phyloP scores from a whole-genome alignment of 2,888 invertebrate species.

The Mactromeris polynyma region DNA sequence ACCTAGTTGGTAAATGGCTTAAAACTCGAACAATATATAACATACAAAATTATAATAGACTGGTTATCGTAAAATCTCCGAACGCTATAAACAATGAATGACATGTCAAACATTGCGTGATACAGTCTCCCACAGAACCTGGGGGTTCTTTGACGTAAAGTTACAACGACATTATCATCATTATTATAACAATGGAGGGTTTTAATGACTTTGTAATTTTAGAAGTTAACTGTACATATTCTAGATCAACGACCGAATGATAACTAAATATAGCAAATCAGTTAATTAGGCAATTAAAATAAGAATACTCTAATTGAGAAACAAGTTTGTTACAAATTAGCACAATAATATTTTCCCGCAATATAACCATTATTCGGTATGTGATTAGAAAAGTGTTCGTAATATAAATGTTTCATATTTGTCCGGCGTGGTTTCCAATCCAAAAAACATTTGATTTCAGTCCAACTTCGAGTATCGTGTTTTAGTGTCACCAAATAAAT shows the following conservation, averaged over 20 bases:
- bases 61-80: neutral
- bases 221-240: neutral
- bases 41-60: neutral
- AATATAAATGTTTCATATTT: neutral
- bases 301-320: neutral
- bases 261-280: neutral
- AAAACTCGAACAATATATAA: neutral
- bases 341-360: neutral
- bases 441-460: neutral
- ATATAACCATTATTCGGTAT: neutral
- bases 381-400: neutral
- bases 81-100: neutral
- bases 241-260: neutral
- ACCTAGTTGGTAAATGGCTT: neutral
- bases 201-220: conserved; percentile 16
- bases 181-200: neutral
- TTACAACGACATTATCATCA: neutral
- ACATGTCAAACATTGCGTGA: conserved; percentile 8
- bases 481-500: neutral
- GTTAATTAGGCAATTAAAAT: neutral
- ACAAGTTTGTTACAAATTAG: neutral
- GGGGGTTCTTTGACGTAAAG: neutral
- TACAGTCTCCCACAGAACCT: neutral
- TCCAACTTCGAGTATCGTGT: neutral
- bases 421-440: neutral